A percentile compares a stretch with the other conserved stretches of the same genome.
Evolutionary conservation across 1,140 invertebrate species (phyloP).

Genomic region (Sinella curviseta): DNA sequence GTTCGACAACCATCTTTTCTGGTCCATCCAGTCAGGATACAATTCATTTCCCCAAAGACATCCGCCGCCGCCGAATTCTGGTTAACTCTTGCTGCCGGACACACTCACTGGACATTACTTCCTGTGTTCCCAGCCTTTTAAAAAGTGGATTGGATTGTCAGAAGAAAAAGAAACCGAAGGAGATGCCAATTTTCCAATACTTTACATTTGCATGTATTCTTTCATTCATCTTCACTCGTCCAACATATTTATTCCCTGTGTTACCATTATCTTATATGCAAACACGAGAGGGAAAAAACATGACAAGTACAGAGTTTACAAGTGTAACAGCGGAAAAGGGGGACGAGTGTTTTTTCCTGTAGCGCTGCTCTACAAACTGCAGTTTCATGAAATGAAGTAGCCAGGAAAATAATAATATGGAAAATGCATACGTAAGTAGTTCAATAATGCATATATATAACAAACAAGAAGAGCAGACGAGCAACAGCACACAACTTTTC

Average conservation of each 20-base stretch:
- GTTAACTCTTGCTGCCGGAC: not conserved
- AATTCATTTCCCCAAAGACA: slow-evolving; percentile 10
- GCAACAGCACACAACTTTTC: not conserved
- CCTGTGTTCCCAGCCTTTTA: not conserved
- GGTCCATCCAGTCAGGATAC: not conserved
- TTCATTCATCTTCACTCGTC: not conserved
- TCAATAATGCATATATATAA: not conserved
- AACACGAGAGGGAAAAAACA: not conserved
- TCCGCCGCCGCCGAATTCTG: not conserved
- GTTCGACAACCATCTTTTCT: not conserved
- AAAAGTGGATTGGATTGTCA: slow-evolving; percentile 3
- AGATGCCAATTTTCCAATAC: not conserved
- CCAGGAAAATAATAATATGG: not conserved
- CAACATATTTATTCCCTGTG: not conserved
- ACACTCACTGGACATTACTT: not conserved
- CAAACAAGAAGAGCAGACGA: not conserved
- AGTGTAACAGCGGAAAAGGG: not conserved
- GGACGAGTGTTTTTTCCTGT: not conserved
- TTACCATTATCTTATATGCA: not conserved
- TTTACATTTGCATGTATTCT: not conserved
- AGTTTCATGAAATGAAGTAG: not conserved
- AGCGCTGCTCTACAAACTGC: not conserved
- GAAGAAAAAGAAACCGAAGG: not conserved
- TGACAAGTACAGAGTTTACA: not conserved
- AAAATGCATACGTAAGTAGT: slow-evolving; percentile 19